Conservation (phyloP, 2,113 vertebrate species). For the Rhinogobius similis region DNA sequence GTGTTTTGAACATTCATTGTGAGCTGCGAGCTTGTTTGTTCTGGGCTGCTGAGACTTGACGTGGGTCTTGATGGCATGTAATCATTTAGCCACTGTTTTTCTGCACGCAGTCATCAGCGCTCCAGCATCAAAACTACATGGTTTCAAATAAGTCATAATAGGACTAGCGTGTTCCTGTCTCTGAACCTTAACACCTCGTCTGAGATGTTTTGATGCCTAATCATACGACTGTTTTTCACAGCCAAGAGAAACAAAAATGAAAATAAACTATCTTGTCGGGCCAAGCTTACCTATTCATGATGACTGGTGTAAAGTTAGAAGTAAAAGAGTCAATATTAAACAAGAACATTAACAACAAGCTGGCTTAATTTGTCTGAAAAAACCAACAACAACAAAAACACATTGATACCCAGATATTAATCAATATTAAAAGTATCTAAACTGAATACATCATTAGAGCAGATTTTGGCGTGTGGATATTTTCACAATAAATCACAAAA, state of each 20-base stretch:
- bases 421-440: too few relatives aligned
- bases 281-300: neutral
- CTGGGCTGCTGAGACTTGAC: slow-evolving; percentile 4
- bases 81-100: slow-evolving; percentile 6
- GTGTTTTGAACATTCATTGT: slow-evolving; percentile 36
- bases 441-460: too few relatives aligned
- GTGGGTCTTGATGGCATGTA: neutral
- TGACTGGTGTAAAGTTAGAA: neutral
- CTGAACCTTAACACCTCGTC: neutral
- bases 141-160: neutral
- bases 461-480: too few relatives aligned
- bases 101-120: neutral
- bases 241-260: neutral
- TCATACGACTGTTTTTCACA: neutral
- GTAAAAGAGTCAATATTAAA: neutral
- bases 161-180: neutral
- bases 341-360: neutral
- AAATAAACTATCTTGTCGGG: neutral
- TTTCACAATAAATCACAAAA: too few relatives aligned
- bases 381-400: too few relatives aligned
- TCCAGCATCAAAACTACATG: neutral
- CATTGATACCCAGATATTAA: too few relatives aligned
- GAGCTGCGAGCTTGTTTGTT: slow-evolving; percentile 29
- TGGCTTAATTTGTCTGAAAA: too few relatives aligned
- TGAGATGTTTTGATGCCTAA: neutral